A percentile compares a stretch with the other conserved stretches of the same genome.
phyloP scores from a whole-genome alignment of 2,797 vertebrate genomes.

The Chiroxiphia lanceolata region DNA sequence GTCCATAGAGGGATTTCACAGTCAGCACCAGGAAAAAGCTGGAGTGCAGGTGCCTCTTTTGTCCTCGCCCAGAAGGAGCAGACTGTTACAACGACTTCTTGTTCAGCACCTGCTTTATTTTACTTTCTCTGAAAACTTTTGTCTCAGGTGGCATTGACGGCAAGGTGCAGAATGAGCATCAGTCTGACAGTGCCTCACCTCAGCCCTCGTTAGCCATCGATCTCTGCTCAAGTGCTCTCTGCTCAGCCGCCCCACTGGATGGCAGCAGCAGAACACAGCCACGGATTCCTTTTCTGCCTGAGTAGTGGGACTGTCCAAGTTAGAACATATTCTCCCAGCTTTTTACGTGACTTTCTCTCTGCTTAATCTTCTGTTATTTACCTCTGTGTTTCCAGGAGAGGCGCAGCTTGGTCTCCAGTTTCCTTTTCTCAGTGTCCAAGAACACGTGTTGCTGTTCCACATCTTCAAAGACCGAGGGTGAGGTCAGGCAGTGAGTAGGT shows the following conservation, averaged over 20 bases:
- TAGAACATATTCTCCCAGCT: rapidly evolving
- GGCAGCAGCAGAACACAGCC: conserved; percentile 52
- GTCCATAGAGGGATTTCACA: not conserved
- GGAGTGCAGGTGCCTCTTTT: not conserved
- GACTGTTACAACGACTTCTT: not conserved
- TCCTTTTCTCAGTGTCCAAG: not conserved
- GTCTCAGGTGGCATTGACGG: not conserved
- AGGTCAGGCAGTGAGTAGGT: not conserved
- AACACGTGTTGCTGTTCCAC: rapidly evolving
- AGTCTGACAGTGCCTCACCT: not conserved
- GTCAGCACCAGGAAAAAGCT: not conserved
- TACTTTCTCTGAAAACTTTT: not conserved
- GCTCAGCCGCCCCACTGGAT: conserved; percentile 27
- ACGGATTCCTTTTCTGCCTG: rapidly evolving
- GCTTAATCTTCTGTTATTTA: not conserved
- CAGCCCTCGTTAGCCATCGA: not conserved
- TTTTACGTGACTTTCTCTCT: not conserved
- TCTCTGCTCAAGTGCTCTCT: not conserved
- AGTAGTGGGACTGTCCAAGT: not conserved
- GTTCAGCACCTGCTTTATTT: not conserved
- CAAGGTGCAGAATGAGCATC: not conserved
- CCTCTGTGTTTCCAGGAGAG: not conserved
- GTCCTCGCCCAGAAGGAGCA: not conserved
- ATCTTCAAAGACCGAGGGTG: not conserved
- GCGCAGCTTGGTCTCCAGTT: not conserved